Evolutionary conservation across 2,113 vertebrate species (phyloP).

Genomic region (Anser brachyrhynchus): DNA sequence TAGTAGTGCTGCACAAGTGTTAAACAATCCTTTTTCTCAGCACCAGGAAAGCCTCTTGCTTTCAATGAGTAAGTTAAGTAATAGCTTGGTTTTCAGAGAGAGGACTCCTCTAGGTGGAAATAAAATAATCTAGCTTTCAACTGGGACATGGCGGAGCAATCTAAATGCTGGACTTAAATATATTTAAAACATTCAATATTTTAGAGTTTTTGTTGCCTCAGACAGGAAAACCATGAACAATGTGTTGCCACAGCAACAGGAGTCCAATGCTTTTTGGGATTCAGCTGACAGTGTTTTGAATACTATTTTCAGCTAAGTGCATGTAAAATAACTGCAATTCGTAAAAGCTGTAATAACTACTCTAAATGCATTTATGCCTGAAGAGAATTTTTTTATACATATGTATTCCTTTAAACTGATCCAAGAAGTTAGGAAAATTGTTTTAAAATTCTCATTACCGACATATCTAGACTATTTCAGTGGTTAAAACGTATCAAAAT

Average conservation of each 20-base stretch:
- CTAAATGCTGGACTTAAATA: neutral
- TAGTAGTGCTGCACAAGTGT: neutral
- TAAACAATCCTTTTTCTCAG: neutral
- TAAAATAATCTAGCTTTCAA: neutral
- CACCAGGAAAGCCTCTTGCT: neutral
- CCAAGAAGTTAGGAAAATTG: conserved; percentile 10
- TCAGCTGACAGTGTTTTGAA: conserved; percentile 42
- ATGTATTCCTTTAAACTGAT: neutral
- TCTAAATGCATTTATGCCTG: neutral
- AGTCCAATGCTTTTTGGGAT: neutral
- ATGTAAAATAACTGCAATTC: conserved; percentile 61
- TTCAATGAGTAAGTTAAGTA: neutral
- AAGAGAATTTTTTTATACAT: conserved; percentile 4
- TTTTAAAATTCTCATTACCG: conserved; percentile 35
- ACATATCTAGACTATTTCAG: neutral
- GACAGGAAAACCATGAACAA: neutral
- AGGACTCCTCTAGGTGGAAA: neutral
- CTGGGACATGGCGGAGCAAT: neutral
- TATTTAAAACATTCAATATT: neutral
- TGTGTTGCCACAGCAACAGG: conserved; percentile 60
- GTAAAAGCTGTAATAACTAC: conserved; percentile 49
- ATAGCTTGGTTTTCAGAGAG: neutral
- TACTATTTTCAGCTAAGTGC: conserved; percentile 62
- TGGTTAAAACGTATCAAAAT: conserved; percentile 34
- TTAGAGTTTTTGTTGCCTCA: neutral